Evolutionary conservation across 2,888 invertebrate species (phyloP).

Genomic region (Sceliomorpha sp.): DNA sequence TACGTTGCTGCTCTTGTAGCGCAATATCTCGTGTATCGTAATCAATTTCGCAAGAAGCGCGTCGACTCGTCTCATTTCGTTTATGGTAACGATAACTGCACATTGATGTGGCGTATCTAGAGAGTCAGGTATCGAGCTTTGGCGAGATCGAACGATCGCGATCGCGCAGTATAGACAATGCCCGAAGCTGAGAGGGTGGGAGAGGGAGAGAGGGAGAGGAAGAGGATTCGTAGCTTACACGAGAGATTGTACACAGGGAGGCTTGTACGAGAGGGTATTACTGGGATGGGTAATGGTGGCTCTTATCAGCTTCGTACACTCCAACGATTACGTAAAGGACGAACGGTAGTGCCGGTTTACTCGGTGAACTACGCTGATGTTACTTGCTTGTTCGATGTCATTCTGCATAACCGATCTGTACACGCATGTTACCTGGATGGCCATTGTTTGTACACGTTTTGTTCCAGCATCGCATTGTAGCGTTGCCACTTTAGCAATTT

Average conservation of each 20-base stretch:
- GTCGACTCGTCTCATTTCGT: constrained; percentile 45
- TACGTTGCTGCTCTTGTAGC: constrained; percentile 18
- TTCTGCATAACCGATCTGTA: constrained; percentile 61
- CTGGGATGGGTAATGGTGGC: constrained; percentile 58
- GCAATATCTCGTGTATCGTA: constrained; percentile 29
- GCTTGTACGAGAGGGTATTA: constrained; percentile 60
- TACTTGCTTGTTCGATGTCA: constrained; percentile 53
- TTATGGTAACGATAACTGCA: constrained; percentile 51
- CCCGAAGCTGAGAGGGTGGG: constrained; percentile 54
- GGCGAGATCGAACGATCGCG: constrained; percentile 45
- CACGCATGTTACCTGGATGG: too few relatives aligned
- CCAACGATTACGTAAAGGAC: constrained; percentile 54
- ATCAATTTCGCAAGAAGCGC: constrained; percentile 45
- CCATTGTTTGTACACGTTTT: too few relatives aligned
- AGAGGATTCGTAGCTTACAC: constrained; percentile 49
- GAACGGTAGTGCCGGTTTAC: constrained; percentile 52
- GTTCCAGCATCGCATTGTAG: too few relatives aligned
- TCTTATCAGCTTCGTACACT: constrained; percentile 69
- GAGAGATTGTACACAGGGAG: constrained; percentile 64
- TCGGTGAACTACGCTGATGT: constrained; percentile 61
- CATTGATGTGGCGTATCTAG: constrained; percentile 35
- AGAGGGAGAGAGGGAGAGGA: too few relatives aligned
- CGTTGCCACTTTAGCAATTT: too few relatives aligned
- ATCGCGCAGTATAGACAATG: constrained; percentile 54
- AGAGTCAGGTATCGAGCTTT: constrained; percentile 38